Evolutionary conservation across 2,797 vertebrate species (phyloP).

Genomic region (Catharus ustulatus): DNA sequence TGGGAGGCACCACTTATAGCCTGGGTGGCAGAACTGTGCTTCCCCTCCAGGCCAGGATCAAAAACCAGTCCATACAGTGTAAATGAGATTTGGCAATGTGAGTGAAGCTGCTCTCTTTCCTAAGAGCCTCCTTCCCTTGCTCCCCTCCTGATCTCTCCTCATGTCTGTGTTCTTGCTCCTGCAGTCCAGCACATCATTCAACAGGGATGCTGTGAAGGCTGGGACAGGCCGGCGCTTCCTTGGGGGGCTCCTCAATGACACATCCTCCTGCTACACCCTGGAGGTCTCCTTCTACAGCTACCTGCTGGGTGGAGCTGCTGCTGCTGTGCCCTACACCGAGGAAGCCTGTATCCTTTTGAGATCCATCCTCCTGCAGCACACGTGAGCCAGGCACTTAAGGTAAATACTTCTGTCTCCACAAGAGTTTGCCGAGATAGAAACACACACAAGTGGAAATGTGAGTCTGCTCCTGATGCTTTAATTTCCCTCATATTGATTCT

Average conservation of each 20-base stretch:
- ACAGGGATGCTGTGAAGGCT: slow-evolving; percentile 93
- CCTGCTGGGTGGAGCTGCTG: slow-evolving; percentile 79
- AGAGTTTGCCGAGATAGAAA: slow-evolving; percentile 36
- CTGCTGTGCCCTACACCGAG: slow-evolving; percentile 92
- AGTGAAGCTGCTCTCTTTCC: neutral
- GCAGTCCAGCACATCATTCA: slow-evolving; percentile 95
- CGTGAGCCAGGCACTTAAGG: slow-evolving; percentile 13
- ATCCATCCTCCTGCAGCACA: neutral
- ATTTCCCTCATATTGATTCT: slow-evolving; percentile 64
- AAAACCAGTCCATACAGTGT: neutral
- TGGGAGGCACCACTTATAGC: neutral
- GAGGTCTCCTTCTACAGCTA: slow-evolving; percentile 99
- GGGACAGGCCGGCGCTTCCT: slow-evolving; percentile 94
- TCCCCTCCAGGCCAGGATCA: neutral
- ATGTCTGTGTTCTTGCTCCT: neutral
- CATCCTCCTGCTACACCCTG: slow-evolving; percentile 96
- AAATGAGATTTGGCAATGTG: neutral
- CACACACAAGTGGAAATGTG: slow-evolving; percentile 60
- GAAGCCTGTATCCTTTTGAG: slow-evolving; percentile 94
- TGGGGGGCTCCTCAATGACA: slow-evolving; percentile 91
- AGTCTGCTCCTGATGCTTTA: slow-evolving; percentile 55
- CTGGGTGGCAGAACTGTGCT: neutral
- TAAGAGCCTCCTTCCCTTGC: neutral
- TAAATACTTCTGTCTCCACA: slow-evolving; percentile 32
- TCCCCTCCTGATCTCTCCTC: neutral